Percentiles rank a stretch among this genome's conserved stretches.
These are phyloP conservation scores for Protonibea diacanthus DNA, from an alignment of 2,797 vertebrate genomes.

Conservation along the genomic window DNA sequence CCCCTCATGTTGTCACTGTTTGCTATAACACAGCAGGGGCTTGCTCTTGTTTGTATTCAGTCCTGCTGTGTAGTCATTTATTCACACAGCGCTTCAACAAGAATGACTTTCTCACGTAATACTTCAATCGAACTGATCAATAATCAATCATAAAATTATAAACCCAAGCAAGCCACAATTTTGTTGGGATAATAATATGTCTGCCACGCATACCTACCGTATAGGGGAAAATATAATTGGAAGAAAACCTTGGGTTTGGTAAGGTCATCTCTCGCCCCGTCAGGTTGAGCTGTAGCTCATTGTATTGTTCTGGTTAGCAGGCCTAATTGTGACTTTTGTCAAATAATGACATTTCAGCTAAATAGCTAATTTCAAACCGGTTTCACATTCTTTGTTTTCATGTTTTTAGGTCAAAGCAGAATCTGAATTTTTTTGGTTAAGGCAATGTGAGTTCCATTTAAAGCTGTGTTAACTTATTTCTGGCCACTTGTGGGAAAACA, in stretches of 20 bases:
- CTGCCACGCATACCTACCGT: background rate
- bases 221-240: background rate
- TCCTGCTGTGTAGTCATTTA: conserved; percentile 17
- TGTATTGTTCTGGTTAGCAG: background rate
- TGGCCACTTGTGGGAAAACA: background rate
- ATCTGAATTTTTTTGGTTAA: background rate
- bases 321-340: background rate
- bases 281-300: background rate
- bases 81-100: conserved; percentile 14
- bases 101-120: conserved; percentile 19
- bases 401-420: background rate
- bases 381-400: background rate
- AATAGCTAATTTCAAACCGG: background rate
- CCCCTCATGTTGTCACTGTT: conserved; percentile 14
- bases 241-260: background rate
- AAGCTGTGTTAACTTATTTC: background rate
- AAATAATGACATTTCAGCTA: background rate
- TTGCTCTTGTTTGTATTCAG: conserved; percentile 14
- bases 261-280: background rate
- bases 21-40: conserved; percentile 5
- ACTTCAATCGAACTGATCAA: conserved; percentile 28
- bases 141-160: conserved; percentile 37
- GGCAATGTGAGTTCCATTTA: background rate
- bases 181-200: background rate
- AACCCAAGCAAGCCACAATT: background rate